These are phyloP conservation scores for Vombatus ursinus DNA, from an alignment of 2,113 vertebrate species.

Conservation along the genomic window DNA sequence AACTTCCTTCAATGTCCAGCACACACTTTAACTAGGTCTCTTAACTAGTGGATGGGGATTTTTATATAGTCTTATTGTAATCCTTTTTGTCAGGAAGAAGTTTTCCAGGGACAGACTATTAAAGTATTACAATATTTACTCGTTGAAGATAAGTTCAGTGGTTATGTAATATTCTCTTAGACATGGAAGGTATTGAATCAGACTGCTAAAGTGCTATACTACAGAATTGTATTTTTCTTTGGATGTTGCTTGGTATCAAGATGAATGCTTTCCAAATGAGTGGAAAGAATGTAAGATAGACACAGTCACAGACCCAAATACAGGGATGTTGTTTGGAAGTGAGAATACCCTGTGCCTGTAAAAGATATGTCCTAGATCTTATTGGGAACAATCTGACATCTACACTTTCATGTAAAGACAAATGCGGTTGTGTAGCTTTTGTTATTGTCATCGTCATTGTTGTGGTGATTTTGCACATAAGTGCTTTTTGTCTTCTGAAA, in stretches of 20 bases:
- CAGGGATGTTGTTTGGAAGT: slow-evolving; percentile 24
- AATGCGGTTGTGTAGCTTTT: not conserved
- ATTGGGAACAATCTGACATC: slow-evolving; percentile 42
- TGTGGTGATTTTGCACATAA: slow-evolving; percentile 23
- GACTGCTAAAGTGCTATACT: not conserved
- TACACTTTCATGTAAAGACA: slow-evolving; percentile 60
- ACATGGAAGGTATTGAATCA: not conserved
- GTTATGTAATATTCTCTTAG: not conserved
- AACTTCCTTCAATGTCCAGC: slow-evolving; percentile 74
- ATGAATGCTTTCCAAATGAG: not conserved
- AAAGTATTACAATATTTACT: slow-evolving; percentile 12
- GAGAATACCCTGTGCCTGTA: slow-evolving; percentile 47
- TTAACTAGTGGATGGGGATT: slow-evolving; percentile 39
- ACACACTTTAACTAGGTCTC: slow-evolving; percentile 60
- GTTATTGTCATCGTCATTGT: not conserved
- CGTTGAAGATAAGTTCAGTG: slow-evolving; percentile 22
- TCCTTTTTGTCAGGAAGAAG: slow-evolving; percentile 52
- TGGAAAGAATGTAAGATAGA: not conserved
- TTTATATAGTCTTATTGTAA: slow-evolving; percentile 41
- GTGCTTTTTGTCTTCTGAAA: slow-evolving; percentile 56
- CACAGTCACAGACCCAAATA: not conserved
- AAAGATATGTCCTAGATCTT: slow-evolving; percentile 39
- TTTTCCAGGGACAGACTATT: slow-evolving; percentile 14
- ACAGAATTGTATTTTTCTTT: not conserved
- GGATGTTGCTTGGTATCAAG: not conserved